phyloP scores from a whole-genome alignment of 2,797 vertebrate genomes.

The Gymnoscopelus microlampas region DNA sequence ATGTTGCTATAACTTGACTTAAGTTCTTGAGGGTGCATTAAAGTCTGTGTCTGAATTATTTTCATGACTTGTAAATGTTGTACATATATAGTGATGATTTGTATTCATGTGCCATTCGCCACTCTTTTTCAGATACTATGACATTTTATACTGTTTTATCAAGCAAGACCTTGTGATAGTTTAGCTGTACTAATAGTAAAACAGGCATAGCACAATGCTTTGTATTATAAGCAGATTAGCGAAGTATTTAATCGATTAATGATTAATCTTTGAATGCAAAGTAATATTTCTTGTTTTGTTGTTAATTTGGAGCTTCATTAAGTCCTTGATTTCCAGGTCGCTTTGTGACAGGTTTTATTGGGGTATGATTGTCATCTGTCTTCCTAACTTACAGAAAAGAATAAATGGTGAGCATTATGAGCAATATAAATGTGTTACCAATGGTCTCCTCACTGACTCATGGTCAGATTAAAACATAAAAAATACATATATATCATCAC shows the following conservation, averaged over 20 bases:
- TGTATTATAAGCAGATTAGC: conserved; percentile 51
- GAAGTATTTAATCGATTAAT: conserved; percentile 21
- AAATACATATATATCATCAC: background rate
- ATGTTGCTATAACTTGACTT: conserved; percentile 64
- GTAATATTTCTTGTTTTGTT: conserved; percentile 28
- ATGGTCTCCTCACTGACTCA: conserved; percentile 40
- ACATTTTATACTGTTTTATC: conserved; percentile 82
- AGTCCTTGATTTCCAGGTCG: conserved; percentile 55
- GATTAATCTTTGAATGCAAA: conserved; percentile 30
- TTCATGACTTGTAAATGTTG: conserved; percentile 85
- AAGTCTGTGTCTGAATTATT: conserved; percentile 66
- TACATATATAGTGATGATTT: conserved; percentile 82
- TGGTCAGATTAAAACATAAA: conserved; percentile 29
- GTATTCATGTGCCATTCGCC: conserved; percentile 85
- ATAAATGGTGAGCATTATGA: conserved; percentile 59
- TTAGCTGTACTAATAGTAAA: conserved; percentile 57
- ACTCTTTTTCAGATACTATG: conserved; percentile 78
- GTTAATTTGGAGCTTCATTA: conserved; percentile 29
- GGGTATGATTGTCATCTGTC: conserved; percentile 60
- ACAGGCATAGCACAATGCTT: conserved; percentile 68
- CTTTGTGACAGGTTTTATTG: conserved; percentile 50
- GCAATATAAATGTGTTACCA: conserved; percentile 72
- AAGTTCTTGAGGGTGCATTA: conserved; percentile 53
- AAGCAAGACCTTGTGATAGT: conserved; percentile 54
- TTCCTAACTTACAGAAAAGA: conserved; percentile 60